Evolutionary conservation across 2,797 vertebrate genomes (phyloP).

Genomic region (Pseudochirops cupreus): DNA sequence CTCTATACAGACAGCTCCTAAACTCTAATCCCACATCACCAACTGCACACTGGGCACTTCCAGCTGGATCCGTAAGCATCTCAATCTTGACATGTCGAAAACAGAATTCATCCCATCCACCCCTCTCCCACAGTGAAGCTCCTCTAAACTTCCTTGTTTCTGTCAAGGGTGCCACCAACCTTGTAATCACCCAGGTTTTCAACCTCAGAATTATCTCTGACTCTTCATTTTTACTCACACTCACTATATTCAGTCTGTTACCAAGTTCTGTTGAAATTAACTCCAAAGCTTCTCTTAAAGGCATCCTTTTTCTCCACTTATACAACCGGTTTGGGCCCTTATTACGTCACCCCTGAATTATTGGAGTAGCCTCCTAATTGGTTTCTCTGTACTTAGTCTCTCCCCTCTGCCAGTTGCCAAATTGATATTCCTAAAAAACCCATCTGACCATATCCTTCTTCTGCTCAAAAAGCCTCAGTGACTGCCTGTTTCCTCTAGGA

Average conservation of each 20-base stretch:
- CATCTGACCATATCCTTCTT: not conserved
- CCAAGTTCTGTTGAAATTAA: not conserved
- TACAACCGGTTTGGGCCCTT: not conserved
- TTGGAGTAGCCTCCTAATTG: not conserved
- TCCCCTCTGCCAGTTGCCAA: not conserved
- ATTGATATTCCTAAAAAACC: not conserved
- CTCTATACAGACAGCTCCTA: not conserved
- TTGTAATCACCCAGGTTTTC: not conserved
- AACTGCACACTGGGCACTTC: not conserved
- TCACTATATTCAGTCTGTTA: not conserved
- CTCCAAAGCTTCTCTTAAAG: not conserved
- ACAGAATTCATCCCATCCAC: not conserved
- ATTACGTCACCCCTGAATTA: not conserved
- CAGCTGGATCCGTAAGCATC: not conserved
- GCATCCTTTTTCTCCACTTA: not conserved
- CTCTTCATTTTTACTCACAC: too few species aligned
- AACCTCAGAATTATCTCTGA: not conserved
- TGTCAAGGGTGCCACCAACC: not conserved
- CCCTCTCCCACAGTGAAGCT: not conserved
- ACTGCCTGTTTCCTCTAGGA: not conserved
- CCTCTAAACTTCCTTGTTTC: not conserved
- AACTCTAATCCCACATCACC: not conserved
- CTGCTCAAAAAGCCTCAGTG: not conserved
- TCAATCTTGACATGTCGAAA: not conserved
- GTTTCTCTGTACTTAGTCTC: too few species aligned